Evolutionary conservation across 2,113 vertebrate genomes (phyloP), one percentile per base, ranked within the genome.

Genomic region (Brachyhypopomus gauderio): DNA sequence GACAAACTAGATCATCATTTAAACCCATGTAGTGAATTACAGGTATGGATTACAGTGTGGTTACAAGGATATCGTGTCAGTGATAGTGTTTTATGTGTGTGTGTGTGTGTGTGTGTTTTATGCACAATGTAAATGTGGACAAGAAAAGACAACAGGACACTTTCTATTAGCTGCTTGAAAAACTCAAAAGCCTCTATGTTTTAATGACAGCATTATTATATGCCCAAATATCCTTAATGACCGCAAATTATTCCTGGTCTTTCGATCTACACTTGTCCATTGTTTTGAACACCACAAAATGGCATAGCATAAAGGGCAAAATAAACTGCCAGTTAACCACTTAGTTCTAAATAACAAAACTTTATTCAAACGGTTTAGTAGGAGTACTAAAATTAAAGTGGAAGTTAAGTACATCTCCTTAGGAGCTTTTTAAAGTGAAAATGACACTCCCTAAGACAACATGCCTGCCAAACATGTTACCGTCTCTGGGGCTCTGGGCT

Each of bases 361-460:
- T 52, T 52, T 52, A 52, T 52, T 22, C 66, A 70, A 5, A 34
- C 19, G 12, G 20, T 22, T 52, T 52, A 52, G 9, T 8, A 52
- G 19, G n/a, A n/a, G 14, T 41, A 30, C 30, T 30, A 30, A 30
- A 30, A 30, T 41, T 38, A 3, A 41, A 11, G 20, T 22, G 19
- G 36, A 67, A 67, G 30, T 36, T 20, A 36, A 70, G 66, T n/a
- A 41, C 2, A 41, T 70, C 19, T 70, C 66, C 20, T 38, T 41
- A 12, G 41, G 36, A 19, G 56, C n/a, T 64, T 4, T 22, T n/a
- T 38, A 34, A 45, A 56, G 71, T 41, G 74, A 80, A 23, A 19
- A 3, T 38, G n/a, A 74, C 58, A 56, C 23, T 55, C 34, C 60
- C 48, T 23, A 34, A 41, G 64, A 81, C 48, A 74, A 74, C 64